These are phyloP conservation scores for Gambelia wislizenii DNA, from an alignment of 2,797 vertebrate species.

Conservation along the genomic window DNA sequence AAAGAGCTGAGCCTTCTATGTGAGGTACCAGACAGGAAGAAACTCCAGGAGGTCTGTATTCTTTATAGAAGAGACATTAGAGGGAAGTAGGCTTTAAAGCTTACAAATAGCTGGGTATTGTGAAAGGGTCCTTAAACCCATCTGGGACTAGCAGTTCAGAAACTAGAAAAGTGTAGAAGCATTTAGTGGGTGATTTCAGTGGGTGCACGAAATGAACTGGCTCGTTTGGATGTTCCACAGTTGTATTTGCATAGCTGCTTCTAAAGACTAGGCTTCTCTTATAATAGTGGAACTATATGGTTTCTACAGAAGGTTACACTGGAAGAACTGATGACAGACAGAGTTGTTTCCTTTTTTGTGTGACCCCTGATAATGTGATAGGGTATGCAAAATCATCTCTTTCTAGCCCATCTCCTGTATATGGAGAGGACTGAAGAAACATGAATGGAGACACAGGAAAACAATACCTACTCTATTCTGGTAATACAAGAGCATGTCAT, in stretches of 20 bases:
- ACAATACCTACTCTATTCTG: neutral
- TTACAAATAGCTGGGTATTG: rapidly evolving
- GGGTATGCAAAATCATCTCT: neutral
- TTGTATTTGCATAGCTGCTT: neutral
- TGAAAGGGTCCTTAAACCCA: neutral
- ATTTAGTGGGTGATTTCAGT: neutral
- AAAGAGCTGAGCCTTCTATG: constrained; percentile 11
- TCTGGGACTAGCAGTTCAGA: neutral
- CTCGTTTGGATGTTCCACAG: neutral
- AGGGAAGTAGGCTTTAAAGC: neutral
- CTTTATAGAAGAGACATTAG: neutral
- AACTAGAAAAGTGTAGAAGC: neutral
- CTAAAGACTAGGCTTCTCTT: neutral
- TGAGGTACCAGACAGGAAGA: neutral
- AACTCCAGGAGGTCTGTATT: neutral
- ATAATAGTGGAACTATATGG: neutral
- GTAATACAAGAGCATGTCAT: neutral
- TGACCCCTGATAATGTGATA: neutral
- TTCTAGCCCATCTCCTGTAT: neutral
- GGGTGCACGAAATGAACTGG: neutral
- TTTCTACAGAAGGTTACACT: neutral
- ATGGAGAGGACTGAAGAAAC: neutral
- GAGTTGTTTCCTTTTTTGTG: neutral
- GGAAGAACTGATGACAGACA: neutral
- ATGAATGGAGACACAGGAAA: neutral